These are phyloP conservation scores for Drosophila subpulchrella DNA, from an alignment of 1,140 invertebrate species.

Conservation along the genomic window DNA sequence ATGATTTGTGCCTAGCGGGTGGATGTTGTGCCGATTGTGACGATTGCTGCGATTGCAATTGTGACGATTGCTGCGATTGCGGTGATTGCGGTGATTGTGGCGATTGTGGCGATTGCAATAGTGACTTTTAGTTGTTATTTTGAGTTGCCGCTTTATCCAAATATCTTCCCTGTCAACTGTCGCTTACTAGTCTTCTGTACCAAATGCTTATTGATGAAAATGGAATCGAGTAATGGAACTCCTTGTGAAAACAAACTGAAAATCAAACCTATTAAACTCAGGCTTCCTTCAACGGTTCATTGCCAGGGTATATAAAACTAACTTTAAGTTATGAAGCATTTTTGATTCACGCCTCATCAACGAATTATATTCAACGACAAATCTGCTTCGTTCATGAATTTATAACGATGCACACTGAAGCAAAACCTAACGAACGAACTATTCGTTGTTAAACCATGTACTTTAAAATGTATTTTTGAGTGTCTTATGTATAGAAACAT, in stretches of 20 bases:
- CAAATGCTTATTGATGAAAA: slow-evolving; percentile 33
- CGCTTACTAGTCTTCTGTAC: slow-evolving; percentile 67
- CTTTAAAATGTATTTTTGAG: slow-evolving; percentile 53
- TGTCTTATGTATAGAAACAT: slow-evolving; percentile 59
- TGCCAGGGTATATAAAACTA: slow-evolving; percentile 22
- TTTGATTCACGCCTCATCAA: slow-evolving; percentile 33
- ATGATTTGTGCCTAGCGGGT: slow-evolving; percentile 4
- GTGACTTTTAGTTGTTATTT: background rate
- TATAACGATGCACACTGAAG: slow-evolving; percentile 23
- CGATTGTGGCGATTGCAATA: background rate
- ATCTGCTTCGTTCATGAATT: slow-evolving; percentile 36
- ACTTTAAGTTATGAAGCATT: slow-evolving; percentile 41
- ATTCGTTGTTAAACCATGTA: slow-evolving; percentile 41
- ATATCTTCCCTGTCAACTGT: slow-evolving; percentile 54
- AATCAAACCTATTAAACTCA: slow-evolving; percentile 24
- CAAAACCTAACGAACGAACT: slow-evolving; percentile 16
- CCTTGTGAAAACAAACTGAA: slow-evolving; percentile 8
- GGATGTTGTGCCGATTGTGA: background rate
- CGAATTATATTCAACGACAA: slow-evolving; percentile 18
- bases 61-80: background rate
- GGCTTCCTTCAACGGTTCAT: slow-evolving; percentile 18
- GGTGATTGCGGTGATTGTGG: background rate
- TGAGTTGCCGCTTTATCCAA: slow-evolving; percentile 1
- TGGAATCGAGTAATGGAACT: slow-evolving; percentile 11
- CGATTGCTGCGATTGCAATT: background rate